phyloP scores from a whole-genome alignment of 2,113 vertebrate species.

The Phyllopteryx taeniolatus region DNA sequence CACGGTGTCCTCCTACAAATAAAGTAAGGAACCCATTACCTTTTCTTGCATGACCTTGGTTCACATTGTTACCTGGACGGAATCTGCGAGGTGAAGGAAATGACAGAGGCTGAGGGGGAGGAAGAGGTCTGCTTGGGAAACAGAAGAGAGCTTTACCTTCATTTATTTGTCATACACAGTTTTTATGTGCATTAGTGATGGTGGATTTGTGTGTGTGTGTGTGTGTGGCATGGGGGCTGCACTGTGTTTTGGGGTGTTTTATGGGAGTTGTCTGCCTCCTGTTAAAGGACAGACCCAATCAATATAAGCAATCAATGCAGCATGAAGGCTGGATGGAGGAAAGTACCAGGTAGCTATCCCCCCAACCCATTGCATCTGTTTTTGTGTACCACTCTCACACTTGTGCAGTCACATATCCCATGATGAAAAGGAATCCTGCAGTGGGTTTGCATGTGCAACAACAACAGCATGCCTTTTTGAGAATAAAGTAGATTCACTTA shows the following conservation, averaged over 20 bases:
- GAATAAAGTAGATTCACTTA: too few relatives aligned
- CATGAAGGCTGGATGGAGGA: slow-evolving; percentile 49
- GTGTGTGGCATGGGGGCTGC: slow-evolving; percentile 1
- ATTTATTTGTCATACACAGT: slow-evolving; percentile 28
- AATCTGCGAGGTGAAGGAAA: neutral
- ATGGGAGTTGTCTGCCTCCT: slow-evolving; percentile 34
- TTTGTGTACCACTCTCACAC: slow-evolving; percentile 13
- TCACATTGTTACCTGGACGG: slow-evolving; percentile 48
- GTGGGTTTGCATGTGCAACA: neutral
- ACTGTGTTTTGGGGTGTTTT: slow-evolving; percentile 31
- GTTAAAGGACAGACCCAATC: slow-evolving; percentile 68
- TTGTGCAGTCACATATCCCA: slow-evolving; percentile 1
- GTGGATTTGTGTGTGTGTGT: slow-evolving; percentile 3
- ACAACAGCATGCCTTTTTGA: neutral
- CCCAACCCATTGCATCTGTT: slow-evolving; percentile 10
- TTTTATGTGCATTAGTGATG: slow-evolving; percentile 9
- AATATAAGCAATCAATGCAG: slow-evolving; percentile 70
- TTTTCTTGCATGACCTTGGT: slow-evolving; percentile 55
- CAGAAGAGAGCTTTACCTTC: slow-evolving; percentile 21
- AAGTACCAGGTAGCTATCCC: neutral
- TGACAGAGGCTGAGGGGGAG: neutral
- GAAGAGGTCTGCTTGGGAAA: slow-evolving; percentile 10
- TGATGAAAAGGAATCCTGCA: neutral
- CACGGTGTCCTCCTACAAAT: slow-evolving; percentile 47
- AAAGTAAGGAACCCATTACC: slow-evolving; percentile 48